Conservation (phyloP, 2,113 vertebrate species). For the Barnardius zonarius region DNA sequence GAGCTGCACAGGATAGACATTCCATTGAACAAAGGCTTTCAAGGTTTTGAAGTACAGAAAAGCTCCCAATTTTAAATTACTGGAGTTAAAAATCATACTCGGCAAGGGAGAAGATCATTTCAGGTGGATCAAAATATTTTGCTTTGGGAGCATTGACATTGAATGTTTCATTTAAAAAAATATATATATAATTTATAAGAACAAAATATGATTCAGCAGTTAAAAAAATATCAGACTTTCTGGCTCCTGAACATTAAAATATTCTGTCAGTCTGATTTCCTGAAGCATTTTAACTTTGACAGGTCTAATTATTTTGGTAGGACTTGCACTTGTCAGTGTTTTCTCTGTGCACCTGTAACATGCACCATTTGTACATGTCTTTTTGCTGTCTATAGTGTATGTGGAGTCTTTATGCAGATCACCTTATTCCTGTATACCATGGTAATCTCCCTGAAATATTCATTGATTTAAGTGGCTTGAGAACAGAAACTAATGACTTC, state of each 20-base stretch:
- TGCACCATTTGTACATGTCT: background rate
- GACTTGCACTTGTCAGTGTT: background rate
- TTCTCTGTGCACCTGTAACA: background rate
- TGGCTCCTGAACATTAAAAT: background rate
- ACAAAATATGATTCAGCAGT: background rate
- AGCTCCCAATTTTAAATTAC: background rate
- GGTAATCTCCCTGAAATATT: background rate
- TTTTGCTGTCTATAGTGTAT: background rate
- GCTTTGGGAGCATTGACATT: background rate
- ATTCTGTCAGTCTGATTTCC: background rate
- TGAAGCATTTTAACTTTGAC: background rate
- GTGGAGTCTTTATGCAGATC: background rate
- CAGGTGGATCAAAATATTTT: background rate
- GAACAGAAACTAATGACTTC: constrained; percentile 41
- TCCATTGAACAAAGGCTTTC: background rate
- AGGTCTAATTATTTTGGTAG: background rate
- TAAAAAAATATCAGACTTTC: background rate
- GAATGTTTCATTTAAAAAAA: background rate
- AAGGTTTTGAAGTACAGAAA: background rate
- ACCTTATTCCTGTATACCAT: background rate
- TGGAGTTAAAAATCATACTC: background rate
- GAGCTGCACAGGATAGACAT: background rate
- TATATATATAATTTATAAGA: background rate
- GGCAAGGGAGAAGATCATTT: background rate
- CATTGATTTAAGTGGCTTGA: constrained; percentile 16